A percentile compares a stretch with the other conserved stretches of the same genome.
phyloP scores from a whole-genome alignment of 2,797 vertebrate species.

The Cyclura pinguis region DNA sequence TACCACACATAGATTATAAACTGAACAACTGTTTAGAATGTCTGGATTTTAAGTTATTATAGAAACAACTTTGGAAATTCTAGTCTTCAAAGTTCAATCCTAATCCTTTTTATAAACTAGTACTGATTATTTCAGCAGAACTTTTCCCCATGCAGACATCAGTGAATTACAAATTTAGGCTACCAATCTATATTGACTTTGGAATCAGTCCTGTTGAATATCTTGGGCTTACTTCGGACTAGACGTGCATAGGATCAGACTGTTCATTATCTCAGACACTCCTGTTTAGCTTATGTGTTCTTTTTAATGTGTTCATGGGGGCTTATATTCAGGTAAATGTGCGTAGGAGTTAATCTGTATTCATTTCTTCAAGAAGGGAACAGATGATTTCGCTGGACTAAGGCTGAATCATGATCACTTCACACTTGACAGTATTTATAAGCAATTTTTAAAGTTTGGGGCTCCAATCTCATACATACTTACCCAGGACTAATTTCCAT shows the following conservation, averaged over 20 bases:
- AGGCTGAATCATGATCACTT: neutral
- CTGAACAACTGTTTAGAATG: neutral
- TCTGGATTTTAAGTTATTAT: neutral
- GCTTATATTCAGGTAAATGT: neutral
- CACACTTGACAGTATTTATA: neutral
- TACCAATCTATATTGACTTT: neutral
- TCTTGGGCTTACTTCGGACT: neutral
- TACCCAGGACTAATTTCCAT: neutral
- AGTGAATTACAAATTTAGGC: neutral
- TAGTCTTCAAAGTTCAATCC: neutral
- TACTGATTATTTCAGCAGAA: neutral
- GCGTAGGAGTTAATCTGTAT: neutral
- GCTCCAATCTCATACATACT: neutral
- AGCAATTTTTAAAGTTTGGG: neutral
- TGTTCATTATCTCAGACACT: neutral
- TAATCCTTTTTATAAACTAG: neutral
- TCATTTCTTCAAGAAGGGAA: neutral
- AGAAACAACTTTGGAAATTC: neutral
- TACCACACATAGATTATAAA: conserved; percentile 67
- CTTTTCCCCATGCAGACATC: no score
- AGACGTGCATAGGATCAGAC: neutral
- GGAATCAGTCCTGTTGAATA: neutral
- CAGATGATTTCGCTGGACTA: neutral
- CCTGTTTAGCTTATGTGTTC: neutral
- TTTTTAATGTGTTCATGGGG: neutral